A percentile compares a stretch with the other conserved stretches of the same genome.
phyloP scores from a whole-genome alignment of 2,797 vertebrate species.

The Leuciscus waleckii region DNA sequence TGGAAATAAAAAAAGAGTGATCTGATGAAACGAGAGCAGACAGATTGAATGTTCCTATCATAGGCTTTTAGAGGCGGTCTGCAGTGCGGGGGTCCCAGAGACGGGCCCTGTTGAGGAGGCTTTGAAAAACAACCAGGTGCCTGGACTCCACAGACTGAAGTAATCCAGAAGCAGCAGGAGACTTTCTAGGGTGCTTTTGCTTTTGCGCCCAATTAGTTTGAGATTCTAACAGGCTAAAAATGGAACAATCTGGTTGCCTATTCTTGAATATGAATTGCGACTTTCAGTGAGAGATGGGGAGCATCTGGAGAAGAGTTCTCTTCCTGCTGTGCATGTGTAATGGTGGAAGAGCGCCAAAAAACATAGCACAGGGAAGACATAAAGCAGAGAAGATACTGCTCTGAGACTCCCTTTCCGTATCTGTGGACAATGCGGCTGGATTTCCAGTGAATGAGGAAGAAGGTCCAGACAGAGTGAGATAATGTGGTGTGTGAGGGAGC shows the following conservation, averaged over 20 bases:
- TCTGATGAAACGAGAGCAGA: constrained; percentile 60
- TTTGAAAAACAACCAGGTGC: constrained; percentile 32
- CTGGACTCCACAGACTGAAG: constrained; percentile 14
- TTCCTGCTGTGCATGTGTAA: constrained; percentile 40
- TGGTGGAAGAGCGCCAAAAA: constrained; percentile 38
- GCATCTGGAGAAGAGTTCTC: constrained; percentile 40
- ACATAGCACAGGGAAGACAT: constrained; percentile 14
- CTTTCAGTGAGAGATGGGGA: constrained; percentile 27
- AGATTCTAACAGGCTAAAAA: constrained; percentile 32
- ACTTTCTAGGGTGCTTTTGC: constrained; percentile 21
- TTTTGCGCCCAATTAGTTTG: constrained; percentile 28
- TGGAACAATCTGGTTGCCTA: constrained; percentile 10
- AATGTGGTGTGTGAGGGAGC: constrained; percentile 36
- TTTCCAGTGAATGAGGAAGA: constrained; percentile 27
- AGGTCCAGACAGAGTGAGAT: constrained; percentile 30
- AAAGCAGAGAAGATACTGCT: constrained; percentile 38
- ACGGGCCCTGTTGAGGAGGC: constrained; percentile 24
- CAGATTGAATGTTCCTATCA: constrained; percentile 59
- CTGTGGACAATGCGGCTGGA: constrained; percentile 16
- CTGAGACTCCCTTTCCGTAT: constrained; percentile 50
- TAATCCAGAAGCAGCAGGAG: constrained; percentile 5
- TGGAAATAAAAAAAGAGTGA: constrained; percentile 53
- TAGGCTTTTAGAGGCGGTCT: constrained; percentile 55
- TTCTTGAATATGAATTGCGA: constrained; percentile 35
- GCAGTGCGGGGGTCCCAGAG: constrained; percentile 37